phyloP scores from a whole-genome alignment of 2,888 invertebrate species.

The Macaria notata region DNA sequence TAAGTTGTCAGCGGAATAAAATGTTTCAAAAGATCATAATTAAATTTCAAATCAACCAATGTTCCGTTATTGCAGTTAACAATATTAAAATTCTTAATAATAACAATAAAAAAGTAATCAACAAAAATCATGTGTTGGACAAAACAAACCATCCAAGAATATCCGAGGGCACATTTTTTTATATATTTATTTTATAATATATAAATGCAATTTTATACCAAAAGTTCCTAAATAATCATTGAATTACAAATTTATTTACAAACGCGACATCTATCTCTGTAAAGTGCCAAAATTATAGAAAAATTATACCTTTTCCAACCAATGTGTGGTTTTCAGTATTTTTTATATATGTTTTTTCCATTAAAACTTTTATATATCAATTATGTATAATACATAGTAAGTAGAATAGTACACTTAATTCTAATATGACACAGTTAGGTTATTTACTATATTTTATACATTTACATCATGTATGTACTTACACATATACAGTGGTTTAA shows the following conservation, averaged over 20 bases:
- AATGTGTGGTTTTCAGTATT: constrained; percentile 54
- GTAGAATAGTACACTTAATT: constrained; percentile 78
- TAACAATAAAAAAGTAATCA: constrained; percentile 79
- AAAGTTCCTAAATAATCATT: constrained; percentile 62
- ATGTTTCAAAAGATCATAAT: constrained; percentile 28
- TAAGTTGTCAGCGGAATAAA: not conserved
- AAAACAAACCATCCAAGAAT: constrained; percentile 77
- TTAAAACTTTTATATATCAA: constrained; percentile 73
- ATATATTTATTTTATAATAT: constrained; percentile 52
- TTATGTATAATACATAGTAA: constrained; percentile 69
- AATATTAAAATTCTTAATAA: constrained; percentile 80
- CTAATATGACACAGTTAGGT: constrained; percentile 82
- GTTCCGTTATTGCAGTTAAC: constrained; percentile 69
- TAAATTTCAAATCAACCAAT: constrained; percentile 37
- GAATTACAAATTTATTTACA: constrained; percentile 79
- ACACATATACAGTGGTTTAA: constrained; percentile 71
- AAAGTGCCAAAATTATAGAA: constrained; percentile 51
- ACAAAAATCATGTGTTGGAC: constrained; percentile 69
- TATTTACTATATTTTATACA: constrained; percentile 73
- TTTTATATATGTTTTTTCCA: constrained; percentile 66
- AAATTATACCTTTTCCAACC: constrained; percentile 43
- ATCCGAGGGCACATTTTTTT: constrained; percentile 61
- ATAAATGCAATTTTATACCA: constrained; percentile 78
- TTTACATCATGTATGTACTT: constrained; percentile 76
- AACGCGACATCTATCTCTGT: constrained; percentile 49